Percentiles rank a stretch among this genome's conserved stretches.
phyloP scores from a whole-genome alignment of 2,113 vertebrate genomes.

The Campylomormyrus tamandua region DNA sequence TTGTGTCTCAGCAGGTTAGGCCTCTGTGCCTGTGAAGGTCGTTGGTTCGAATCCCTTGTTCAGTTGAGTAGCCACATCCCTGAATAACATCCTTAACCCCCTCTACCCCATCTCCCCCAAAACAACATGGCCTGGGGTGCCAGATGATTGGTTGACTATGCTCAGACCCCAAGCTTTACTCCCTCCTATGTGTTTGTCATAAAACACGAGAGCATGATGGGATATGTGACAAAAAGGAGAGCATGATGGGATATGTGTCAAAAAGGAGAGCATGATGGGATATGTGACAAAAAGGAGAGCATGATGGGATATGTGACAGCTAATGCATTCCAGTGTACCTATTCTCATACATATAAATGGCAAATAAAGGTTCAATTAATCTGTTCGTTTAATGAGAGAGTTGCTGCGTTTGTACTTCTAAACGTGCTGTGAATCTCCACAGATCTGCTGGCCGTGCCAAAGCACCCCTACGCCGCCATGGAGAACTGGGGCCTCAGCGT shows the following conservation, averaged over 20 bases:
- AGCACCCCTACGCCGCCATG: constrained; percentile 83
- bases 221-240: background rate
- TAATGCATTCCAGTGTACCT: background rate
- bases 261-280: background rate
- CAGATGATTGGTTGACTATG: background rate
- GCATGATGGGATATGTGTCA: background rate
- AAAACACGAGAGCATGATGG: background rate
- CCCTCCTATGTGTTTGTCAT: background rate
- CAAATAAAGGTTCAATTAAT: background rate
- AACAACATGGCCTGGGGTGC: background rate
- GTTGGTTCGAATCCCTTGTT: background rate
- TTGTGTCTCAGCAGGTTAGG: background rate
- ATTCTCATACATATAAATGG: background rate
- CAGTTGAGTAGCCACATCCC: background rate
- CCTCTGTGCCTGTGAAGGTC: background rate
- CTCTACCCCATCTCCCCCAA: background rate
- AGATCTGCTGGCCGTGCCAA: constrained; percentile 86
- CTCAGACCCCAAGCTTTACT: background rate
- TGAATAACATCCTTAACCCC: background rate
- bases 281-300: background rate
- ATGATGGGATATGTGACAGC: background rate
- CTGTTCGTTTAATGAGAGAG: background rate
- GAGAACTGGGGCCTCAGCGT: constrained; percentile 87
- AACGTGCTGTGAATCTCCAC: constrained; percentile 36
- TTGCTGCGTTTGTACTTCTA: background rate